Evolutionary conservation across 2,888 invertebrate genomes (phyloP), one percentile per base, ranked within the genome.

Genomic region (Amblyteles armatorius): DNA sequence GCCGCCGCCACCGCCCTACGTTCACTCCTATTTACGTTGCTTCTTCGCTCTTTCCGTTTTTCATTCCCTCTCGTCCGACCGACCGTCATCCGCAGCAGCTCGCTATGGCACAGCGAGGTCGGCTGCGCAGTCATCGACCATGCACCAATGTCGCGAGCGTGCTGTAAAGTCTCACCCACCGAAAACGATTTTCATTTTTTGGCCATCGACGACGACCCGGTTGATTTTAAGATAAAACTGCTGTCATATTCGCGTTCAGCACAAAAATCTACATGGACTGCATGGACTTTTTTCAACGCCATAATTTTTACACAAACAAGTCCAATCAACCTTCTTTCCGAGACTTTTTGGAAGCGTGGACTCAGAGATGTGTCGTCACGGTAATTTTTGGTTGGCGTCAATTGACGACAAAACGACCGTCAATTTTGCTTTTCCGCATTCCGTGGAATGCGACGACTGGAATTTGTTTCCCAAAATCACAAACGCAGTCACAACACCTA

Each of bases 41-140:
- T 63, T 63, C 63, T 63, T 29, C n/a, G 29, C 63, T 63, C 63
- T 33, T 63, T 63, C 63, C 29, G 63, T 63, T 63, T 63, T 57
- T 57, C 57, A 4, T 26, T 63, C 63, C 29, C 63, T 6, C 33
- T 33, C 33, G 29, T 63, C 33, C 63, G 16, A 33, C 29, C 60
- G 60, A 29, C 33, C 63, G 33, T 63, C 63, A 29, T 63, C 63
- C 6, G 63, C 63, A n/a, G 29, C 16, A 16, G 22, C 29, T 11
- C 3, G 26, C 26, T 16, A 60, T 6, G 22, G 26, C 22, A 29
- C 13, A 29, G 26, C 16, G 6, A 33, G 16, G n/a, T 26, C 33
- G 63, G 63, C 2, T 6, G 33, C 7, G 6, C 1, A 29, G 29
- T 63, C 63, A 29, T n/a, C 33, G 29, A n/a, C 29, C 29, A 63